These are phyloP conservation scores for Strix aluco DNA, from an alignment of 2,113 vertebrate species.

Conservation along the genomic window DNA sequence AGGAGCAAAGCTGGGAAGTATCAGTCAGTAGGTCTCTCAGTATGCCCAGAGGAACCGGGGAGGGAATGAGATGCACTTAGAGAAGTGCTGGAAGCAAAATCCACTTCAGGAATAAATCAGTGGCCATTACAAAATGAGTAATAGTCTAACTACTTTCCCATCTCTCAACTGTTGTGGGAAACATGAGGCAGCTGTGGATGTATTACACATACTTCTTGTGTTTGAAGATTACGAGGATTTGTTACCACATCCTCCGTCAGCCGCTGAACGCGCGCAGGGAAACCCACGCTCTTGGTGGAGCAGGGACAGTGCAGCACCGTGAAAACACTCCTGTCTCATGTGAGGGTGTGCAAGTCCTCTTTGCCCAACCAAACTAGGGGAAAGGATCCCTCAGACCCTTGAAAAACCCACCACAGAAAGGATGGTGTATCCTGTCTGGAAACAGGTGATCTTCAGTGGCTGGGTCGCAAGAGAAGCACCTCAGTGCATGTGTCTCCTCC, in stretches of 20 bases:
- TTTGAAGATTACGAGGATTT: conserved; percentile 9
- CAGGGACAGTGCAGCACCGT: background rate
- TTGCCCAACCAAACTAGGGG: background rate
- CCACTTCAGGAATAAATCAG: conserved; percentile 14
- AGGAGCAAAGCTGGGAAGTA: background rate
- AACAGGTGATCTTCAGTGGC: background rate
- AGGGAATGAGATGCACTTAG: background rate
- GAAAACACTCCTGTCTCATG: background rate
- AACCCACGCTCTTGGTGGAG: background rate
- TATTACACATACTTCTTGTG: background rate
- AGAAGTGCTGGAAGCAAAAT: background rate
- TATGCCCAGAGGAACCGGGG: background rate
- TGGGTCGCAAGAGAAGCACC: background rate
- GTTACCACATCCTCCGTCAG: background rate
- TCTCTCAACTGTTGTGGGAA: background rate
- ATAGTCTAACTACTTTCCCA: background rate
- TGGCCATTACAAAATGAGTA: background rate
- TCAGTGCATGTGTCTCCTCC: background rate
- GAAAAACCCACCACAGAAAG: background rate
- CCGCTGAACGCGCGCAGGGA: background rate
- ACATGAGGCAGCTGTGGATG: background rate
- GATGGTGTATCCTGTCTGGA: background rate
- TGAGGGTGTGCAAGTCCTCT: background rate
- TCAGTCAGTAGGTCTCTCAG: background rate
- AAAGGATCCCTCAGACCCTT: background rate